A percentile compares a stretch with the other conserved stretches of the same genome.
These are phyloP conservation scores for Clanis bilineata DNA, from an alignment of 2,888 invertebrate genomes.

Conservation along the genomic window DNA sequence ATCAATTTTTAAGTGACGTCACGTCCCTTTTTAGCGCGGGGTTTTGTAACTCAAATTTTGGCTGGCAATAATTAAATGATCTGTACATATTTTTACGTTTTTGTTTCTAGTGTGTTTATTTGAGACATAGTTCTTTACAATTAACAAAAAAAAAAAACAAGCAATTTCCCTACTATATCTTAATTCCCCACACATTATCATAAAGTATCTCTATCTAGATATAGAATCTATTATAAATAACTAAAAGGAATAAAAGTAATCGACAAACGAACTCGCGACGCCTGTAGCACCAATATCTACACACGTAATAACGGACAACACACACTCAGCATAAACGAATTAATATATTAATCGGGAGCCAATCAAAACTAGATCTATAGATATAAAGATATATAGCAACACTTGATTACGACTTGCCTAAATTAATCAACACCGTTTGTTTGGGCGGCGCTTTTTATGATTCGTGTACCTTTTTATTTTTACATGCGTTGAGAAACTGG, in stretches of 20 bases:
- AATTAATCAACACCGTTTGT: conserved; percentile 55
- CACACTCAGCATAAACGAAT: conserved; percentile 51
- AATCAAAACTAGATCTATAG: conserved; percentile 66
- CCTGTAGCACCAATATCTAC: background rate
- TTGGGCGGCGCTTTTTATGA: conserved; percentile 26
- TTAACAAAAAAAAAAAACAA: no score
- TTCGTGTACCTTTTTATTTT: background rate
- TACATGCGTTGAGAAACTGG: background rate
- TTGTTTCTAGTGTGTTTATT: no score
- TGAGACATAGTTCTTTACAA: no score
- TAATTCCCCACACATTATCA: no score
- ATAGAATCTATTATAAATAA: background rate
- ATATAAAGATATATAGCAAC: conserved; percentile 65
- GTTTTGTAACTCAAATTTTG: no score
- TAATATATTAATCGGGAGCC: conserved; percentile 60
- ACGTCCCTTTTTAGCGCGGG: no score
- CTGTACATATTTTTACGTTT: no score
- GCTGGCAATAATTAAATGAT: no score
- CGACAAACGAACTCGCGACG: background rate
- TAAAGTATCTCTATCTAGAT: no score
- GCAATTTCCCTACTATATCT: no score
- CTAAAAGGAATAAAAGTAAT: background rate
- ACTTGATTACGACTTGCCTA: conserved; percentile 51
- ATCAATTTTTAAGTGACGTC: no score
- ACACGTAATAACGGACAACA: background rate